phyloP scores from a whole-genome alignment of 2,888 invertebrate genomes.

The Mellilla xanthometata region DNA sequence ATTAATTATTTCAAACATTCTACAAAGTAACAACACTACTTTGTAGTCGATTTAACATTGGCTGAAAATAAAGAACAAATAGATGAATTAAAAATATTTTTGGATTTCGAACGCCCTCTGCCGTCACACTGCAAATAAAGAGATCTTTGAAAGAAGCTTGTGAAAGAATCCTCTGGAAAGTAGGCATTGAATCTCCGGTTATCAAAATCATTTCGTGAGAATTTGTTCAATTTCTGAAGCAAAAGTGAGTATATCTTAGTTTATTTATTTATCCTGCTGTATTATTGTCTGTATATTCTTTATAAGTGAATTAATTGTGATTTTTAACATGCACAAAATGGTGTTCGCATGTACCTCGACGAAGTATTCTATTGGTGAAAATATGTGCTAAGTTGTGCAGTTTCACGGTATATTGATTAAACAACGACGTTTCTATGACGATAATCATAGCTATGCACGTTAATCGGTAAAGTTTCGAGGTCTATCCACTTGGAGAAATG shows the following conservation, averaged over 20 bases:
- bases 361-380: constrained; percentile 47
- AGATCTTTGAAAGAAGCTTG: constrained; percentile 77
- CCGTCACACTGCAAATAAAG: constrained; percentile 52
- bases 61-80: constrained; percentile 33
- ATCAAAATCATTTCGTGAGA: constrained; percentile 82
- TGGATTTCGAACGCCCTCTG: constrained; percentile 77
- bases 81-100: constrained; percentile 35
- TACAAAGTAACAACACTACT: too few relatives aligned
- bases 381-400: constrained; percentile 54
- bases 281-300: constrained; percentile 21
- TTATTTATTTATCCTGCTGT: constrained; percentile 33
- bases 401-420: constrained; percentile 67
- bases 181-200: constrained; percentile 79
- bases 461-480: constrained; percentile 40
- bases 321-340: constrained; percentile 46
- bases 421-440: constrained; percentile 67
- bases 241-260: constrained; percentile 70
- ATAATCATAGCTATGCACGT: constrained; percentile 48
- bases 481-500: constrained; percentile 31
- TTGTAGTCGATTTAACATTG: constrained; percentile 32
- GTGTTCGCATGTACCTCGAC: constrained; percentile 44
- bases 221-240: constrained; percentile 72
- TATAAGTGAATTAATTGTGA: constrained; percentile 10
- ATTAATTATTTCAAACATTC: too few relatives aligned
- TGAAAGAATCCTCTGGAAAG: constrained; percentile 82